These are phyloP conservation scores for Pristionchus maxplancki DNA, from an alignment of 2,888 invertebrate species.

Conservation along the genomic window DNA sequence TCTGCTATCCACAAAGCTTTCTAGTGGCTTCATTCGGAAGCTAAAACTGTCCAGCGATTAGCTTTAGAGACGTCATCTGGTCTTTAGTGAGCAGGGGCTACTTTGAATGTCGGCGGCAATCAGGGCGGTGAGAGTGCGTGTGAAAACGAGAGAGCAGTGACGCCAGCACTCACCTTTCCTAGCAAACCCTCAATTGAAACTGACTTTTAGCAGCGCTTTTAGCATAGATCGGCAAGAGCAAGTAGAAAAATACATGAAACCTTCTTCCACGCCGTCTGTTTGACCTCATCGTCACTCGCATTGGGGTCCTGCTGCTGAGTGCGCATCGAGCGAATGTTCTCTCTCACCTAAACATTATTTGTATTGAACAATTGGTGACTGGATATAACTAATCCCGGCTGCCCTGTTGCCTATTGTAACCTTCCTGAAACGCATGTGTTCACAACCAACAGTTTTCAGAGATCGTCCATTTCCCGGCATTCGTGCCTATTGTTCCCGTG, in stretches of 20 bases:
- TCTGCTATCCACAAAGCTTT: too few species aligned
- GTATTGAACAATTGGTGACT: not conserved
- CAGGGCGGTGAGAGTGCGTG: not conserved
- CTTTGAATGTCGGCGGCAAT: not conserved
- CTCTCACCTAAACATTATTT: not conserved
- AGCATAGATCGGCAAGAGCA: too few species aligned
- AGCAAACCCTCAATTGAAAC: not conserved
- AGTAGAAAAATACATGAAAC: too few species aligned
- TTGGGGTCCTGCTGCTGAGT: slow-evolving; percentile 1
- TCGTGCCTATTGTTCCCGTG: not conserved
- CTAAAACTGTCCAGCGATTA: not conserved
- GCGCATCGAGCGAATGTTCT: slow-evolving; percentile 33
- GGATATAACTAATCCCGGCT: too few species aligned
- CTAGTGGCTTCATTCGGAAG: not conserved
- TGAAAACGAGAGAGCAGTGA: not conserved
- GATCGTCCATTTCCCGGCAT: too few species aligned
- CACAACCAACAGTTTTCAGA: too few species aligned
- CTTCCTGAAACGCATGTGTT: too few species aligned
- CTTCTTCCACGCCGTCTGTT: slow-evolving; percentile 21
- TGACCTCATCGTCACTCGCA: slow-evolving; percentile 9
- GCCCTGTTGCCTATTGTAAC: too few species aligned
- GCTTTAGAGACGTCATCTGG: not conserved
- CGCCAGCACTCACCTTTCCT: not conserved
- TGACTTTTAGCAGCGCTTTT: not conserved
- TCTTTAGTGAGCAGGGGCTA: not conserved